These are phyloP conservation scores for Bombus superbus DNA, from an alignment of 1,140 invertebrate genomes.

Conservation along the genomic window DNA sequence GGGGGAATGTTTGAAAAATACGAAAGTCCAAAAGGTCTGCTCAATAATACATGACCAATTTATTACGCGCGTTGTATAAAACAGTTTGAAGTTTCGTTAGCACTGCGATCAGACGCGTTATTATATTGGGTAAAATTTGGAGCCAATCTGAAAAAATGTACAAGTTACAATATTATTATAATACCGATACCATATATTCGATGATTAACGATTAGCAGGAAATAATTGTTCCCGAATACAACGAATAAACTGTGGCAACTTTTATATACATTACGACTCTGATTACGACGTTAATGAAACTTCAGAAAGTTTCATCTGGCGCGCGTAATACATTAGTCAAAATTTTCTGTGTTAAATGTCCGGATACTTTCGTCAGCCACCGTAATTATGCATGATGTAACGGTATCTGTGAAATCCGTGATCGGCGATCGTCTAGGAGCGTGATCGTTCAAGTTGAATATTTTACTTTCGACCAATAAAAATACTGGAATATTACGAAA, in stretches of 20 bases:
- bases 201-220: no score
- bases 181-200: no score
- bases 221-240: no score
- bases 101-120: no score
- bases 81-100: background rate
- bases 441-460: background rate
- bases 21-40: background rate
- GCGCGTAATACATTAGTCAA: no score
- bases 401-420: background rate
- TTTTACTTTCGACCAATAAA: slow-evolving; percentile 6
- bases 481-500: slow-evolving; percentile 15
- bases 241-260: no score
- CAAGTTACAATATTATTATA: no score
- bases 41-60: background rate
- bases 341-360: background rate
- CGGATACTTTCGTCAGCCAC: background rate
- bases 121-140: no score
- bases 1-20: background rate
- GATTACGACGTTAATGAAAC: background rate
- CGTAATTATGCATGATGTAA: background rate
- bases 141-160: no score
- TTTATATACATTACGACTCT: no score
- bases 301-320: background rate
- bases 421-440: background rate
- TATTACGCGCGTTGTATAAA: background rate